Base-by-base conservation (phyloP, 2,113 vertebrate genomes). In the Fregetta grallaria region DNA sequence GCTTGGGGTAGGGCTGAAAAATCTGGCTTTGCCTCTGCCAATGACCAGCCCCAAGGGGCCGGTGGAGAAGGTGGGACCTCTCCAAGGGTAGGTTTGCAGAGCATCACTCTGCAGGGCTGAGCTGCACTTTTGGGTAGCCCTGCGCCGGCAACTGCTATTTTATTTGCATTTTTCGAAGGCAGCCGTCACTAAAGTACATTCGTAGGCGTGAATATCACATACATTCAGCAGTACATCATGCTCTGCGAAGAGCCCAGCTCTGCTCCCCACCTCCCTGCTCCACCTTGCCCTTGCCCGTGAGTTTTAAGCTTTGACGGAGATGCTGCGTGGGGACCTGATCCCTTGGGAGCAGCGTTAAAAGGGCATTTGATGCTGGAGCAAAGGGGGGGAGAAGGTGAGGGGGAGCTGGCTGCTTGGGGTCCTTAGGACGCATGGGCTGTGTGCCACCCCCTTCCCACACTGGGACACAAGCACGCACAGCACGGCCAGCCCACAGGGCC, bases 191-290 rank as follows among this genome's bases (percentile, higher is more conserved):
- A 0, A 38, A 93, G 10, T 3, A 78, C 79, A 19, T 15, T 10
- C 0, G 3, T 47, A 55, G 72, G 70, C 1, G 1, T 11, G 70
- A 58, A 0, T 25, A n/a, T 34, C 91, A 3, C 89, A 63, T 5
- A 36, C 86, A 8, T 1, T 1, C 59, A 55, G 70, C 45, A 61
- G 38, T 4, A 47, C 78, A 32, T 59, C 53, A 15, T 1, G 17
- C 47, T 29, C 32, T 1, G 0, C 0, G 0, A 30, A 34, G 40
- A 58, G 30, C 71, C 49, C 14, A 1, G 10, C 83, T 66, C 92
- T 61, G 55, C 75, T 74, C 66, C 70, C 44, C 70, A 29, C 27
- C 67, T 63, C 79, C 79, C 50, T 2, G 8, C 71, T n/a, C 47
- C 1, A 10, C 74, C 15, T 71, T 59, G 45, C 27, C 74, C 15